Evolutionary conservation across 2,888 invertebrate genomes (phyloP), one percentile per base, ranked within the genome.

Genomic region (Agonopterix heracliana): DNA sequence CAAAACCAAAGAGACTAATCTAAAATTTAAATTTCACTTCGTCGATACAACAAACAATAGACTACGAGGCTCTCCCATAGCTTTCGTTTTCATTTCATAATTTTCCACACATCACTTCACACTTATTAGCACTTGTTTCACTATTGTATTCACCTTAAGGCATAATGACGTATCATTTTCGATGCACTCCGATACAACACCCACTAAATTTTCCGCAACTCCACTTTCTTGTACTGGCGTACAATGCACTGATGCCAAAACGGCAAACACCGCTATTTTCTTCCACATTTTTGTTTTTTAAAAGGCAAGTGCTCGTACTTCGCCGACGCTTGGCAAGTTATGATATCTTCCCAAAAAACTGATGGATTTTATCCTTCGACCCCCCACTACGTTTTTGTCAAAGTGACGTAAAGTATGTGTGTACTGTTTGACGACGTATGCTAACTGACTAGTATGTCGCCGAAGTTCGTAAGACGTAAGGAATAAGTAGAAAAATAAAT

Each of bases 111-210:
- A 57, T 64, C 68, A 69, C 69, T 68, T 63, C 54, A 64, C 59
- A 57, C 55, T 70, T 60, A 60, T 51, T 51, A 55, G 41, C 47
- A 62, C 60, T 54, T 66, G 67, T 65, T 63, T 63, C 74, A 76
- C 70, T 64, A 69, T 56, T 51, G 50, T 71, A 77, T 71, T 85
- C 86, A 92, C 92, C 90, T 92, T 92, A 49, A 92, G 73, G 71
- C 92, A 92, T 68, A 91, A 71, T 17, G 89, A 78, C 26, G 92
- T 83, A 65, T 91, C 90, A 63, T 81, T 90, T 54, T 90, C 88
- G 44, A 91, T 87, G 63, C 92, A 92, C 64, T 90, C 90, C n/a
- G 81, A 75, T 9, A 88, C 77, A 9, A 78, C 84, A 69, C 81
- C 81, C 51, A 88, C 79, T 46, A 88, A 63, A 49, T 86, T 87